These are phyloP conservation scores for Labia minor DNA, from an alignment of 2,888 invertebrate genomes.

Conservation along the genomic window DNA sequence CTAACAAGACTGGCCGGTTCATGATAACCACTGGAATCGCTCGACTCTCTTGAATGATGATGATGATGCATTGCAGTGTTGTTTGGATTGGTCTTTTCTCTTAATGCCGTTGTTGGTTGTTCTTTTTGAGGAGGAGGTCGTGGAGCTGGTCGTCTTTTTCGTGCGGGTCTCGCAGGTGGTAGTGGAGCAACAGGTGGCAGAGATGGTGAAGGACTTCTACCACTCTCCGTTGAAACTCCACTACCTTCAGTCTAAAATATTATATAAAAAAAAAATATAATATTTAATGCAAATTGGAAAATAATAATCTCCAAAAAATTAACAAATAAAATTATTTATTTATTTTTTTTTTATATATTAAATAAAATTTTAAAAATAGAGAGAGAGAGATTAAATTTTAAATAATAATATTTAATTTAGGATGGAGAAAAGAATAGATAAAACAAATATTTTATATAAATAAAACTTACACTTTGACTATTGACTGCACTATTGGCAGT, in stretches of 20 bases:
- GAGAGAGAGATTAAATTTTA: too few relatives aligned
- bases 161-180: conserved; percentile 21
- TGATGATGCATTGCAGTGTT: conserved; percentile 18
- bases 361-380: too few relatives aligned
- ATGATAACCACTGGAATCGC: conserved; percentile 62
- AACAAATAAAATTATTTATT: too few relatives aligned
- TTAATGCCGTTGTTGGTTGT: background rate
- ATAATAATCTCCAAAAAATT: background rate
- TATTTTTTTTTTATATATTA: too few relatives aligned
- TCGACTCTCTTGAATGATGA: conserved; percentile 55
- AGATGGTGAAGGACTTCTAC: conserved; percentile 36
- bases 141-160: conserved; percentile 27
- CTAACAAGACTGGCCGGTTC: conserved; percentile 51
- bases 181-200: conserved; percentile 24
- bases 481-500: background rate
- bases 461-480: background rate
- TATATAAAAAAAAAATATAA: conserved; percentile 13
- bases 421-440: too few relatives aligned
- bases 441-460: background rate
- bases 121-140: conserved; percentile 35
- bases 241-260: background rate
- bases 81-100: conserved; percentile 1
- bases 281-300: too few relatives aligned
- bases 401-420: too few relatives aligned
- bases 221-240: background rate